phyloP scores from a whole-genome alignment of 2,113 vertebrate species.

The Crypturellus undulatus region DNA sequence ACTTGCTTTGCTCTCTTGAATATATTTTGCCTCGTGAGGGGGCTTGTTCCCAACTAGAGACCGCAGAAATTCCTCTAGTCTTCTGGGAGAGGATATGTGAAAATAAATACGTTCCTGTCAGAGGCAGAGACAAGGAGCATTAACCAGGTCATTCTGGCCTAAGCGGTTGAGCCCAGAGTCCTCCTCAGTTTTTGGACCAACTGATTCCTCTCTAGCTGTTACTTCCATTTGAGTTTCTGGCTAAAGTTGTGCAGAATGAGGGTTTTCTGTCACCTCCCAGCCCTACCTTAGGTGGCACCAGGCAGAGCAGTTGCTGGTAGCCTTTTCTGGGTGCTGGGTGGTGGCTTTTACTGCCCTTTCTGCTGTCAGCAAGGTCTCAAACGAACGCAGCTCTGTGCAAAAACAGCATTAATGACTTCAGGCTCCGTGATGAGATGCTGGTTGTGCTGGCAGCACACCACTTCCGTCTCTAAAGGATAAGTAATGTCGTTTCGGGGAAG shows the following conservation, averaged over 20 bases:
- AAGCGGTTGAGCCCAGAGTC: neutral
- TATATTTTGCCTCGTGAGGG: neutral
- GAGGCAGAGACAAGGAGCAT: neutral
- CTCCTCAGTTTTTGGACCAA: neutral
- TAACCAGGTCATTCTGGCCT: neutral
- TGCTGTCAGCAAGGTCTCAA: neutral
- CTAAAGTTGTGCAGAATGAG: fast-evolving
- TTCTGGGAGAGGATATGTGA: neutral
- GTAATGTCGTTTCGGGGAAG: neutral
- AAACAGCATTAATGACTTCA: neutral
- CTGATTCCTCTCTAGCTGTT: neutral
- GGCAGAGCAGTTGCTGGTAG: fast-evolving
- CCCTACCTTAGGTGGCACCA: neutral
- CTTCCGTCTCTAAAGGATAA: constrained; percentile 20
- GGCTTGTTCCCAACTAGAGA: neutral
- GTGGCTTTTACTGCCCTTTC: neutral
- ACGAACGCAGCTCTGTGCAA: neutral
- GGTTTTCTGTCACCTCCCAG: neutral
- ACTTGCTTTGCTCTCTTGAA: neutral
- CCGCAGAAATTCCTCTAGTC: neutral
- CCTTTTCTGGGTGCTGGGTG: fast-evolving
- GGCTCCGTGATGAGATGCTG: neutral
- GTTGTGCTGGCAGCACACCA: neutral
- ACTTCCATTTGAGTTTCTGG: fast-evolving
- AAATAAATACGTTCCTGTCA: neutral